Base-by-base conservation (phyloP, 2,113 vertebrate species). In the Hassar affinis region DNA sequence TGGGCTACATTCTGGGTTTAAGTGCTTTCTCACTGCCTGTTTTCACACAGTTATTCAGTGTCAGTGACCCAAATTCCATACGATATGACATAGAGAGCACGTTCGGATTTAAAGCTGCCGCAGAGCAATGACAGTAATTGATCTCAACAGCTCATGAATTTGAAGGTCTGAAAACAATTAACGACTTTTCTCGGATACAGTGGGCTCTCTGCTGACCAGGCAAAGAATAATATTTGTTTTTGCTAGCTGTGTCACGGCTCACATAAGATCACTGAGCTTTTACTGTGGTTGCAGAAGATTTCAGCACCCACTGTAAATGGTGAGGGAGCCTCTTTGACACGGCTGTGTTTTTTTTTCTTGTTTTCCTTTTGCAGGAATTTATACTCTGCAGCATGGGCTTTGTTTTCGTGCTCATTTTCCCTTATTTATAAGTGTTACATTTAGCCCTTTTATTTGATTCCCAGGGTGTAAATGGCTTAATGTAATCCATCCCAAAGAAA, bases 161-260 rank as follows among this genome's bases (percentile, higher is more conserved):
- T 59, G 86, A 86, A 85, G 83, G 85, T 33, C 83, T 85, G 85
- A 86, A 88, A 89, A 88, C 81, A 85, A 88, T 86, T 85, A 88
- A 86, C 85, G 85, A 80, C 79, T 85, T 81, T 72, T 76, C 81
- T 83, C 77, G 11, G 20, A 30, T 22, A 20, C 33, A n/a, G 25
- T 78, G 25, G 42, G 35, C 78, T 85, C 52, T 78, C 62, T 35
- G 35, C 81, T 57, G 64, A 84, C 81, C 18, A 8, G 78, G 45
- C 66, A 57, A 82, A 51, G 35, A 76, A 89, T 88, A 88, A 85
- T 89, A 88, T 89, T 89, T 81, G 74, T 85, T 88, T 85, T 80
- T 66, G 74, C 74, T 64, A 47, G 82, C 25, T 17, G 75, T 79
- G 80, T 82, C 87, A 88, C 5, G 69, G 86, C 80, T 88, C 82